Base-by-base conservation (phyloP, 2,888 invertebrate genomes). In the Dichetophora obliterata region DNA sequence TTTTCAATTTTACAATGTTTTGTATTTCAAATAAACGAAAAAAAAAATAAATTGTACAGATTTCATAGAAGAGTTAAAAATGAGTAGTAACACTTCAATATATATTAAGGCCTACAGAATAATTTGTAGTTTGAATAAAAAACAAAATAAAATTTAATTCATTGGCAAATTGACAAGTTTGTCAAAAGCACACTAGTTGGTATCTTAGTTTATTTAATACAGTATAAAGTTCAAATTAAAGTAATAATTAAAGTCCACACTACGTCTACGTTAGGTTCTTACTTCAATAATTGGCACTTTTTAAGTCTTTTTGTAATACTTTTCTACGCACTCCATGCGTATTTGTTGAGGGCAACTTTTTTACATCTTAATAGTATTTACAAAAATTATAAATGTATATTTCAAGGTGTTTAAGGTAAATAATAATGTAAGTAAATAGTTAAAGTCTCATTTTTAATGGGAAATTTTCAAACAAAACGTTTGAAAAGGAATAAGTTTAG, bases 231-330 rank as follows among this genome's bases (percentile, higher is more conserved):
- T 43, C 6, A 43, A 43, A 43, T 43, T 37, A 37, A 3, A 37
- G 37, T 8, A 37, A 19, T 3, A 54, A 54, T 19, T n/a, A 16
- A 19, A 19, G 54, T 1, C 3, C 19, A 31, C 3, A 19, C 37
- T 65, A 65, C n/a, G 31, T 31, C 31, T 31, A 31, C 31, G n/a
- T 16, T 65, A 65, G 37, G 34, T 24, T 34, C 9, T 54, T 27
- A 73, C 16, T 65, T 74, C 74, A 74, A 65, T 74, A 65, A 74
- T 74, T 16, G 48, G 27, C 43, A 61, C 61, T 72, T 24, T 69
- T 50, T n/a, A 19, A 65, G 65, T 50, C 43, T n/a, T 57, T 34
- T 71, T 34, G 3, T 57, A 22, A 5, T n/a, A 14, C 3, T 50
- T 24, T 14, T 22, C 16, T 68, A 68, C 68, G 22, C 68, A 68